Evolutionary conservation across 2,113 vertebrate species (phyloP).

Genomic region (Balaenoptera acutorostrata): DNA sequence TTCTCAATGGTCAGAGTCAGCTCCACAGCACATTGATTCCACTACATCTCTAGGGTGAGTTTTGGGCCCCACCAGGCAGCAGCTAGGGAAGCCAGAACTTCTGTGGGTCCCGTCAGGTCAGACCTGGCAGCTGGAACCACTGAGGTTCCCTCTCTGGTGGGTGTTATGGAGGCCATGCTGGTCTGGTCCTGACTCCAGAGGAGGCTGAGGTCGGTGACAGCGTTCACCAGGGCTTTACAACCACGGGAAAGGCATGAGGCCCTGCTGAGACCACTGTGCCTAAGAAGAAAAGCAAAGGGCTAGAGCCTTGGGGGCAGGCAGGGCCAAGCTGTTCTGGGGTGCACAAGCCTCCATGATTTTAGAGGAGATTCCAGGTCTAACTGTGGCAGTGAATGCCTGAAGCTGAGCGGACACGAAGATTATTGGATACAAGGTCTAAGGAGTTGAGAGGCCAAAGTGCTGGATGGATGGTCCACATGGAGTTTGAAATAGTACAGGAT

Average conservation of each 20-base stretch:
- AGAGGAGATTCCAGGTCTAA: neutral
- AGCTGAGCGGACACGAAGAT: neutral
- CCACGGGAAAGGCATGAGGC: fast-evolving
- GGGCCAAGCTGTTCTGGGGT: neutral
- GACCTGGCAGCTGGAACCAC: neutral
- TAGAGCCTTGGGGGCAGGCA: neutral
- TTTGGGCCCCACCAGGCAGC: neutral
- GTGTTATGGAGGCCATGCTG: neutral
- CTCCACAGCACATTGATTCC: neutral
- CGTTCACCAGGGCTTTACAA: neutral
- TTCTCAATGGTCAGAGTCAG: neutral
- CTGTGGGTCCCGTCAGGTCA: neutral
- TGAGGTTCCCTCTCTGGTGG: neutral
- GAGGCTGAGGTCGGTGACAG: neutral
- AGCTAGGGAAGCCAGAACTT: neutral
- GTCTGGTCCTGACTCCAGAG: neutral
- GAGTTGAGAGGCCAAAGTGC: neutral
- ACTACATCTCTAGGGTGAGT: neutral
- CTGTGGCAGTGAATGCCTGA: neutral
- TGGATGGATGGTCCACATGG: neutral
- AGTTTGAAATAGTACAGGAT: neutral
- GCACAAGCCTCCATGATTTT: neutral
- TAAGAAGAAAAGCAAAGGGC: neutral
- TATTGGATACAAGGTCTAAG: neutral
- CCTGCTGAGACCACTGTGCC: neutral